A percentile compares a stretch with the other conserved stretches of the same genome.
These are phyloP conservation scores for Platyura marginata DNA, from an alignment of 1,140 invertebrate species.

Conservation along the genomic window DNA sequence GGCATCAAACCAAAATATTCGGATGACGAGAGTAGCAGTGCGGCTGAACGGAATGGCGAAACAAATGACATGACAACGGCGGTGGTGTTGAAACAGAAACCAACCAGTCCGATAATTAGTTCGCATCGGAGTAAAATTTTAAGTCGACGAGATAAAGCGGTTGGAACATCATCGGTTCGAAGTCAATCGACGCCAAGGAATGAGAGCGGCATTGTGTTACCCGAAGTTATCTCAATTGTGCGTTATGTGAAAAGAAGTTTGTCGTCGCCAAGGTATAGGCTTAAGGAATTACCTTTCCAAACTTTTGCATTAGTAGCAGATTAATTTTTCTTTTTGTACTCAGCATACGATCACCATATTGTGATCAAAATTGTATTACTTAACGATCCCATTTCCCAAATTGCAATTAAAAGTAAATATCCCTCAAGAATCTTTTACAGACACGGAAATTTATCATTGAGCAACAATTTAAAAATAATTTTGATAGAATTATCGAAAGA, in stretches of 20 bases:
- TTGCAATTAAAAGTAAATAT: too few species aligned
- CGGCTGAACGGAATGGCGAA: background rate
- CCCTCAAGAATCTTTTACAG: too few species aligned
- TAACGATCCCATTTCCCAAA: too few species aligned
- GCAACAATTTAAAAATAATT: too few species aligned
- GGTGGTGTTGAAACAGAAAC: constrained; percentile 5
- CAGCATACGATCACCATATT: too few species aligned
- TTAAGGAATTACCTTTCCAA: too few species aligned
- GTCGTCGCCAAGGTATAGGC: constrained; percentile 14
- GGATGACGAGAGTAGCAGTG: constrained; percentile 4
- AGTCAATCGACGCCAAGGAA: constrained; percentile 27
- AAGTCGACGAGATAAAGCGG: constrained; percentile 16
- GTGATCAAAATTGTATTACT: too few species aligned
- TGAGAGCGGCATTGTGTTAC: constrained; percentile 10
- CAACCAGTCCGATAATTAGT: constrained; percentile 16
- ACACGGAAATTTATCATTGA: too few species aligned
- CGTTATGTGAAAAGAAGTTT: constrained; percentile 15
- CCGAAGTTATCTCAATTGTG: constrained; percentile 14
- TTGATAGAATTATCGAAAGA: too few species aligned
- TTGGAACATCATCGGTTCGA: constrained; percentile 15
- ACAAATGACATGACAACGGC: background rate
- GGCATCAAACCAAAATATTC: background rate
- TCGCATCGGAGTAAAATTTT: constrained; percentile 22
- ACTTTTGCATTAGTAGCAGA: too few species aligned
- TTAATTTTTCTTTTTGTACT: too few species aligned